Percentiles rank a stretch among this genome's conserved stretches.
These are phyloP conservation scores for Rapana venosa DNA, from an alignment of 2,888 invertebrate genomes.

Conservation along the genomic window DNA sequence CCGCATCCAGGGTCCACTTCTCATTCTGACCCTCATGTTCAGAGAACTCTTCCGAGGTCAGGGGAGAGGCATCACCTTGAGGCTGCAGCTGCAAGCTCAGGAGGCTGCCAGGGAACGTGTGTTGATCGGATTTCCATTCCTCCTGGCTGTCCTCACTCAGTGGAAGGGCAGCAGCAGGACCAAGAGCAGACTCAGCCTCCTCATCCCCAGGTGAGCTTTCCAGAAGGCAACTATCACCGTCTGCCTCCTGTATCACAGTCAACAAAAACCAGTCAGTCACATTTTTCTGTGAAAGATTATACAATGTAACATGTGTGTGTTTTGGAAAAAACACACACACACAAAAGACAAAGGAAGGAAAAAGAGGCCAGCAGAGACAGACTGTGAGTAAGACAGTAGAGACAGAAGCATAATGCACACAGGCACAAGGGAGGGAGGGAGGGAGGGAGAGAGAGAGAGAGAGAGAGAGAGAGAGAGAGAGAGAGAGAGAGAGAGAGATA, in stretches of 20 bases:
- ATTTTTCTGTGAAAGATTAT: background rate
- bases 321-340: background rate
- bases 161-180: background rate
- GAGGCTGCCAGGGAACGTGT: background rate
- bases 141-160: background rate
- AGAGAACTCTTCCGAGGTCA: too few relatives aligned
- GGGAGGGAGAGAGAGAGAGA: constrained; percentile 31
- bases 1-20: background rate
- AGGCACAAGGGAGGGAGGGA: constrained; percentile 7
- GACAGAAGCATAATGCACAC: background rate
- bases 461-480: constrained; percentile 34
- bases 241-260: background rate
- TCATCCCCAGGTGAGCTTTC: background rate
- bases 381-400: background rate
- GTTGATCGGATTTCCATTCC: background rate
- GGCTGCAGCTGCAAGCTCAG: background rate
- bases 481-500: constrained; percentile 25
- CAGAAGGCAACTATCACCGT: background rate
- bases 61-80: background rate
- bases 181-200: background rate
- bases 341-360: background rate
- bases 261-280: background rate
- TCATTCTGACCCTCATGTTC: background rate
- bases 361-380: background rate
- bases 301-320: too few relatives aligned